phyloP scores from a whole-genome alignment of 2,113 vertebrate genomes.

The Galeopterus variegatus region DNA sequence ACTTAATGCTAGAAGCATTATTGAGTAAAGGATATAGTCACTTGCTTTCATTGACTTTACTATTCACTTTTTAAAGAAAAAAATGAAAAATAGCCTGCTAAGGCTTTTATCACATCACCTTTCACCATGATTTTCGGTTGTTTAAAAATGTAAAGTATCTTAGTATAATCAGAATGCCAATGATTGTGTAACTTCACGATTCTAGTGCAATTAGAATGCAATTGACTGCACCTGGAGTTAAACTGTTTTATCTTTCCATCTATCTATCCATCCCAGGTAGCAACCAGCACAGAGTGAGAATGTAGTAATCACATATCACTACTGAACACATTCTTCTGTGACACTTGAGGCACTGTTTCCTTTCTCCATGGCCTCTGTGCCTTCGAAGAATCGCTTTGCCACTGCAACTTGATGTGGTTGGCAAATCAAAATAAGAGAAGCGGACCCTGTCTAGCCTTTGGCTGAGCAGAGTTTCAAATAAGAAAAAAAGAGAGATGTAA shows the following conservation, averaged over 20 bases:
- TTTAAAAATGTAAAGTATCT: slow-evolving; percentile 47
- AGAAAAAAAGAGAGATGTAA: too few species aligned
- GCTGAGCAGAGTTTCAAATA: not conserved
- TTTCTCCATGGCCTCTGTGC: not conserved
- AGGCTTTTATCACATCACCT: not conserved
- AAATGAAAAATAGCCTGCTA: not conserved
- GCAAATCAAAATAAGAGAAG: not conserved
- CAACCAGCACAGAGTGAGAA: not conserved
- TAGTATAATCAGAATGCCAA: not conserved
- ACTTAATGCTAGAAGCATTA: not conserved
- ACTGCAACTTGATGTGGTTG: not conserved
- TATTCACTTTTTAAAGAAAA: slow-evolving; percentile 13
- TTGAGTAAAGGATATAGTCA: not conserved
- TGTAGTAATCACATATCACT: not conserved
- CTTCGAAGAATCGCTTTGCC: not conserved
- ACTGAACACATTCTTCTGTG: not conserved
- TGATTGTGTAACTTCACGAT: not conserved
- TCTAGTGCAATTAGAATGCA: not conserved
- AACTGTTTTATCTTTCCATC: not conserved
- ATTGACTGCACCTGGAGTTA: not conserved
- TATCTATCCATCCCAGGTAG: not conserved
- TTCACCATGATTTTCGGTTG: not conserved
- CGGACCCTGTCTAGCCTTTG: not conserved
- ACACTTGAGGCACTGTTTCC: not conserved
- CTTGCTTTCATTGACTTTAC: slow-evolving; percentile 46